Evolutionary conservation across 2,113 vertebrate genomes (phyloP).

Genomic region (Vulpes vulpes): DNA sequence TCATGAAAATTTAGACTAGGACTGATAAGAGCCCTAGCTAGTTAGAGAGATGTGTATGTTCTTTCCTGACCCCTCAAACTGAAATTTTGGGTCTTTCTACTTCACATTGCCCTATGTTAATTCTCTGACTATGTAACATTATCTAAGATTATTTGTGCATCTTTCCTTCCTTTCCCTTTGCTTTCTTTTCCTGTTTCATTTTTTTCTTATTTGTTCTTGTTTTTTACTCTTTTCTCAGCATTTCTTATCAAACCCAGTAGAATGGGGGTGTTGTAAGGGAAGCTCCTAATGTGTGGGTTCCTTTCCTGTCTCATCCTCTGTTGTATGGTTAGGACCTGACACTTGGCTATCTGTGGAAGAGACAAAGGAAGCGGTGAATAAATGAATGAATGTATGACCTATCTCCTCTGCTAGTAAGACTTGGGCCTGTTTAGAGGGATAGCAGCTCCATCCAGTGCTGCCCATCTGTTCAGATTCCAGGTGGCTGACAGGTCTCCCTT

Average conservation of each 20-base stretch:
- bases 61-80: neutral
- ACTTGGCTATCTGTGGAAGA: neutral
- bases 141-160: neutral
- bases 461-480: conserved; percentile 35
- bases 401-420: neutral
- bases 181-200: neutral
- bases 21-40: neutral
- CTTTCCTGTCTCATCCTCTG: neutral
- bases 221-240: neutral
- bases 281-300: neutral
- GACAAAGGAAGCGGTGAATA: neutral
- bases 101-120: neutral
- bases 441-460: neutral
- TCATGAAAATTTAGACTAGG: neutral
- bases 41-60: neutral
- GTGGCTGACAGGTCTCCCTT: neutral
- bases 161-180: neutral
- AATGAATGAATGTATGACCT: conserved; percentile 12
- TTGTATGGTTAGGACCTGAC: neutral
- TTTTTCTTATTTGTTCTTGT: neutral
- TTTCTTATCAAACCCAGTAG: neutral
- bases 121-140: neutral
- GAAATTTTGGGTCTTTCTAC: neutral
- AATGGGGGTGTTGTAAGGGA: neutral
- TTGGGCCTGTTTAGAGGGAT: neutral